These are phyloP conservation scores for Apolygus lucorum DNA, from an alignment of 1,140 invertebrate species.

Conservation along the genomic window DNA sequence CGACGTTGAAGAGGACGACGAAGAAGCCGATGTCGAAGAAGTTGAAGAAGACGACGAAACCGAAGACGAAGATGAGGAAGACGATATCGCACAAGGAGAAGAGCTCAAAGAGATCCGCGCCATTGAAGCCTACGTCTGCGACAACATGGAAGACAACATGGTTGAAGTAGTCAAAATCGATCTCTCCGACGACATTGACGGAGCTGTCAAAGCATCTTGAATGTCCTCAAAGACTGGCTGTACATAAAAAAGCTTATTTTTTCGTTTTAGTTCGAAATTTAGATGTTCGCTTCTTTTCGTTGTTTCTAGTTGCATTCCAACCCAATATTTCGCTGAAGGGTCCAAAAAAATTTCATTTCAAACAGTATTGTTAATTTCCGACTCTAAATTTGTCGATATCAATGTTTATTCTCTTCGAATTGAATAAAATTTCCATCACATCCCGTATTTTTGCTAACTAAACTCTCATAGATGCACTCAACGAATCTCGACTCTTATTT, in stretches of 20 bases:
- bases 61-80: slow-evolving; percentile 21
- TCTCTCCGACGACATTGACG: slow-evolving; percentile 10
- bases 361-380: too few relatives aligned
- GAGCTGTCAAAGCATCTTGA: slow-evolving; percentile 4
- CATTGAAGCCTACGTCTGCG: slow-evolving; percentile 4
- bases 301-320: neutral
- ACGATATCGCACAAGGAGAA: neutral
- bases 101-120: slow-evolving; percentile 6
- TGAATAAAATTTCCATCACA: too few relatives aligned
- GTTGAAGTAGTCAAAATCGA: slow-evolving; percentile 23
- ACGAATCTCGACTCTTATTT: too few relatives aligned
- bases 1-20: slow-evolving; percentile 33
- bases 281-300: slow-evolving; percentile 2
- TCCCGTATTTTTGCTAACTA: too few relatives aligned
- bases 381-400: too few relatives aligned
- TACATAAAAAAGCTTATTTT: slow-evolving; percentile 17
- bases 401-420: too few relatives aligned
- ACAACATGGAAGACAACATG: slow-evolving; percentile 13
- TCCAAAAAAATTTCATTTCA: slow-evolving; percentile 13
- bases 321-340: neutral
- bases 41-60: slow-evolving; percentile 8
- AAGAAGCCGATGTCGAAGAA: slow-evolving; percentile 38
- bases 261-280: neutral
- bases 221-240: slow-evolving; percentile 23
- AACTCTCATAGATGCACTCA: too few relatives aligned